Percentiles rank a stretch among this genome's conserved stretches.
Evolutionary conservation across 2,888 invertebrate genomes (phyloP).

Genomic region (Neuroscelio doddi): DNA sequence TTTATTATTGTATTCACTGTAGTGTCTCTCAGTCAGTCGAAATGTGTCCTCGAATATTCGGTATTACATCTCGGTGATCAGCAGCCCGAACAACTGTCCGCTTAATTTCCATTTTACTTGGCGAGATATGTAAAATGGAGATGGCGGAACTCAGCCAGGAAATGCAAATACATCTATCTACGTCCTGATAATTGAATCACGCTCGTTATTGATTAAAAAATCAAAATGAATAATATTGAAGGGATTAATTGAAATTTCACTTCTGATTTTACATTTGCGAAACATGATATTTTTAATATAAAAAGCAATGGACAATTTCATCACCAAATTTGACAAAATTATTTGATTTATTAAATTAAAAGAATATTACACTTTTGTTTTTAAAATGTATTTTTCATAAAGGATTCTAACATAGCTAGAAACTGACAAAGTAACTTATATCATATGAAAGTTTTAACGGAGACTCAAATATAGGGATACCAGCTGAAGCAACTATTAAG

Average conservation of each 20-base stretch:
- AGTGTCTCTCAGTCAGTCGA: constrained; percentile 26
- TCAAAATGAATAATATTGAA: constrained; percentile 23
- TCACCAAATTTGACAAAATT: background rate
- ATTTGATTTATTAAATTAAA: too few species aligned
- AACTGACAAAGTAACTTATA: too few species aligned
- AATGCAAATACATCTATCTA: constrained; percentile 38
- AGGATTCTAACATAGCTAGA: too few species aligned
- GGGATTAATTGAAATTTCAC: background rate
- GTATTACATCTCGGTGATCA: constrained; percentile 27
- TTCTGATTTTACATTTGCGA: constrained; percentile 8
- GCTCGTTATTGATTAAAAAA: constrained; percentile 34
- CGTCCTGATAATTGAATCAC: constrained; percentile 37
- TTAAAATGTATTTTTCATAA: too few species aligned
- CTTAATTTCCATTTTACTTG: constrained; percentile 43
- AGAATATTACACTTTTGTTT: too few species aligned
- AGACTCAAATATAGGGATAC: too few species aligned
- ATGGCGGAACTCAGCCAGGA: constrained; percentile 25
- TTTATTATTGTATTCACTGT: constrained; percentile 23
- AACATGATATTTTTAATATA: constrained; percentile 5
- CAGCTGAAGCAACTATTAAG: too few species aligned
- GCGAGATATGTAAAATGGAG: constrained; percentile 35
- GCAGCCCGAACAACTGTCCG: constrained; percentile 39
- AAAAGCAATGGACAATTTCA: background rate
- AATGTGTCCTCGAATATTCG: constrained; percentile 35
- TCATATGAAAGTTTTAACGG: too few species aligned